A percentile compares a stretch with the other conserved stretches of the same genome.
Evolutionary conservation across 2,888 invertebrate species (phyloP).

Genomic region (Gastracanthus pulcherrimus): DNA sequence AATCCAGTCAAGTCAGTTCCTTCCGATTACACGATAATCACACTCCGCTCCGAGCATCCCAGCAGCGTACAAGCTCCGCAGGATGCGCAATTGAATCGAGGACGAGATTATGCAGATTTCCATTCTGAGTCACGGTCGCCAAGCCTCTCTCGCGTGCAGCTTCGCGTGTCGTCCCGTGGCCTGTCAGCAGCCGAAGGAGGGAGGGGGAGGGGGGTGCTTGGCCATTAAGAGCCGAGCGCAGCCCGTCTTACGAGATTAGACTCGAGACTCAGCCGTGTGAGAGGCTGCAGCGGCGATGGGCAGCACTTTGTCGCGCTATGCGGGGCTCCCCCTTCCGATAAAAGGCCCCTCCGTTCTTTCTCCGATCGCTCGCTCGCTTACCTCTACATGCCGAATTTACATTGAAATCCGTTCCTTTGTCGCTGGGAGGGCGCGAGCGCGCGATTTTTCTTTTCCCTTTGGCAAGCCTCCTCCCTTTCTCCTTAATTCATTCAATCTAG

Average conservation of each 20-base stretch:
- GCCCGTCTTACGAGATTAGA: slow-evolving; percentile 43
- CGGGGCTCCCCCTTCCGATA: neutral
- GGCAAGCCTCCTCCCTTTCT: neutral
- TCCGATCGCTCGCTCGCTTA: neutral
- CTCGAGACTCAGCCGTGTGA: neutral
- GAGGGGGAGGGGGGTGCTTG: too few species aligned
- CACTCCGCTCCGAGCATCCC: neutral
- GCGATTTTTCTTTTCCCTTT: neutral
- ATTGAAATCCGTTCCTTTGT: slow-evolving; percentile 63
- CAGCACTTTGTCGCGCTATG: slow-evolving; percentile 34
- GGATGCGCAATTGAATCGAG: slow-evolving; percentile 29
- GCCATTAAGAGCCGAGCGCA: slow-evolving; percentile 24
- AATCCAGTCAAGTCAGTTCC: neutral
- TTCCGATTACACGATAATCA: slow-evolving; percentile 19
- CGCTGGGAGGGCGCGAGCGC: slow-evolving; percentile 25
- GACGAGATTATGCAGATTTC: slow-evolving; percentile 44
- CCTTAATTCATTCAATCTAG: slow-evolving; percentile 57
- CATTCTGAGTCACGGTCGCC: slow-evolving; percentile 18
- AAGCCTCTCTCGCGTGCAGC: neutral
- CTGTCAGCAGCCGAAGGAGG: slow-evolving; percentile 25
- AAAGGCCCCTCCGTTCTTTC: neutral
- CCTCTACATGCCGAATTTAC: slow-evolving; percentile 58
- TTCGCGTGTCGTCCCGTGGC: neutral
- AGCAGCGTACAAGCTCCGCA: neutral
- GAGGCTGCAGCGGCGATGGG: neutral